Base-by-base conservation (phyloP, 30 jellyfish, hydroid and myxozoan species). In the Hydractinia echinata region DNA sequence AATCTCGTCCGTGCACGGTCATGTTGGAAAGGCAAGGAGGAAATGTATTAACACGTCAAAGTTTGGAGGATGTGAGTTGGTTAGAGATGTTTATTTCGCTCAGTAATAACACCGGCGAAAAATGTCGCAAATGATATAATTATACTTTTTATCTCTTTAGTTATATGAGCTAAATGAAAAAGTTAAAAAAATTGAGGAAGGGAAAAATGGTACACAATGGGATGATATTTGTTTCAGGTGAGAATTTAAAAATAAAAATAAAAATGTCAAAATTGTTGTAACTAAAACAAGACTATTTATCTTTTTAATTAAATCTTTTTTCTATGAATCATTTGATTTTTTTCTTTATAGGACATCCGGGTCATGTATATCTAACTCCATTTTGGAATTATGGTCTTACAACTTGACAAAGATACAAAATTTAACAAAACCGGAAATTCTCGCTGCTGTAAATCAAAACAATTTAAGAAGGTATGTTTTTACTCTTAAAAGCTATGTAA, bases 181-280 rank as follows among this genome's bases (percentile, higher is more conserved):
- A 66, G 88, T 81, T 16, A 54, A 66, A 69, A 13, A 21, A 14
- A 67, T 84, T 54, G 53, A 67, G 51, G 72, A 80, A 58, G 96
- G 96, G 6, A 81, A 88, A 44, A 52, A 20, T 14, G 79, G 56
- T n/a, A 67, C 55, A n/a, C 71, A 84, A 50, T 89, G 96, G 96
- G 67, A 81, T 39, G 81, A 48, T 10, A 89, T 89, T 53, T 89
- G 96, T 56, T 89, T 61, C 85, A 73, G 91, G 96, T 89, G 20
- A 48, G 80, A 8, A 10, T 16, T 7, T 1, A 64, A 64, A 13
- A 7, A n/a, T 64, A 6, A 7, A 64, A 64, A 64, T 64, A 0
- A 5, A 64, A 44, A n/a, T 51, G 16, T 64, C 39, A 7, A n/a
- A 64, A 6, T 6, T 44, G 74, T 13, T 13, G 74, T 7, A n/a